Conservation (phyloP, 1,140 invertebrate species). For the Cyphomyrmex costatus region DNA sequence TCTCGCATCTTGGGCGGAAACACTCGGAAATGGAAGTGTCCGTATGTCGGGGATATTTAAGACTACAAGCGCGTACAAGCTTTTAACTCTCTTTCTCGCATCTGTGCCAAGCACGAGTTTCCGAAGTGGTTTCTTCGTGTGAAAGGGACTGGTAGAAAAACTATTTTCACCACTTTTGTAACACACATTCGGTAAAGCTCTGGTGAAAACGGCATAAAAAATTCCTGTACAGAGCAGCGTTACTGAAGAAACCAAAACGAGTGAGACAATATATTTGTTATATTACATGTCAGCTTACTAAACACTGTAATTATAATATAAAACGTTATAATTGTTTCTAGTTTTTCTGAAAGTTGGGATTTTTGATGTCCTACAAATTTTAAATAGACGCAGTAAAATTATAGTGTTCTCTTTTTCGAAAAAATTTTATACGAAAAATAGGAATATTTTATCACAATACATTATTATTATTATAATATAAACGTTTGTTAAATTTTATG, state of each 20-base stretch:
- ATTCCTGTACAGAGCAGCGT: neutral
- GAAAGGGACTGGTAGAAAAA: neutral
- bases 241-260: neutral
- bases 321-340: constrained; percentile 1
- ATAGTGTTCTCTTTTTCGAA: neutral
- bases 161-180: constrained; percentile 27
- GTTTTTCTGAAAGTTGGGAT: neutral
- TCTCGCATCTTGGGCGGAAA: constrained; percentile 63
- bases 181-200: neutral
- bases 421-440: neutral
- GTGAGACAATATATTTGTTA: neutral
- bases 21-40: constrained; percentile 75
- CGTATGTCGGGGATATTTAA: constrained; percentile 72
- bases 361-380: neutral
- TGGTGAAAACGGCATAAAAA: neutral
- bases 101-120: constrained; percentile 38
- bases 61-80: constrained; percentile 30
- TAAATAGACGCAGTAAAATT: neutral
- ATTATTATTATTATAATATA: neutral
- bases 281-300: neutral
- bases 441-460: neutral
- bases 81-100: constrained; percentile 55
- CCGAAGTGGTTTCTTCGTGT: constrained; percentile 31
- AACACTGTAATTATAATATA: constrained; percentile 2
- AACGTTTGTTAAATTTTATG: neutral